Percentiles rank a stretch among this genome's conserved stretches.
Evolutionary conservation across 2,888 invertebrate genomes (phyloP).

Genomic region (Bugula neritina): DNA sequence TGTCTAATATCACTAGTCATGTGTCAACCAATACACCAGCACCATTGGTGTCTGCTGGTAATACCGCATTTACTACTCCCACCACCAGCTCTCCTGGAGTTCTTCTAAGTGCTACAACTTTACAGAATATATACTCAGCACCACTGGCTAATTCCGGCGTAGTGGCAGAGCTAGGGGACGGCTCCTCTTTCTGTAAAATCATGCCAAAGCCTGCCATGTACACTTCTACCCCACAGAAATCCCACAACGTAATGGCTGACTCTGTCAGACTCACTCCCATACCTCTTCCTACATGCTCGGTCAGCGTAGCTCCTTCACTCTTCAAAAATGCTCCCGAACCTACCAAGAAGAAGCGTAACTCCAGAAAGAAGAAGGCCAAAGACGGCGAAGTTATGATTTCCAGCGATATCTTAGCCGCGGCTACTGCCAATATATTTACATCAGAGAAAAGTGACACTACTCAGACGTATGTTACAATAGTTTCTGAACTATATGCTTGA

Average conservation of each 20-base stretch:
- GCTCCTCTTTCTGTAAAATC: background rate
- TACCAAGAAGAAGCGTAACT: background rate
- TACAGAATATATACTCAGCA: too few relatives aligned
- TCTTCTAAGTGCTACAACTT: too few relatives aligned
- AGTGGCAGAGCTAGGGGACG: too few relatives aligned
- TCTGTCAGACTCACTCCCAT: conserved; percentile 1
- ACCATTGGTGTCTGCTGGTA: too few relatives aligned
- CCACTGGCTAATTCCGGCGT: too few relatives aligned
- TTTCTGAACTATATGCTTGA: too few relatives aligned
- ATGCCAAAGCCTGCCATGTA: conserved; percentile 24
- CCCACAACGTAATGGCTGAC: background rate
- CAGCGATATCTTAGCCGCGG: conserved; percentile 4
- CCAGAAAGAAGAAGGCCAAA: conserved; percentile 3
- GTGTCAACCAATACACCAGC: too few relatives aligned
- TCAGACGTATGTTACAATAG: too few relatives aligned
- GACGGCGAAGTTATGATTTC: background rate
- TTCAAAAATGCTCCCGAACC: background rate
- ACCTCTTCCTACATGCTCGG: background rate
- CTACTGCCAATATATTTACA: background rate
- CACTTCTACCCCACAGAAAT: background rate
- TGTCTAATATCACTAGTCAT: too few relatives aligned
- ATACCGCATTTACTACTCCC: too few relatives aligned
- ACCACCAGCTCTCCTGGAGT: too few relatives aligned
- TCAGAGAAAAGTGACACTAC: too few relatives aligned
- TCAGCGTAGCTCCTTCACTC: background rate